These are phyloP conservation scores for Dromiciops gliroides DNA, from an alignment of 2,113 vertebrate genomes.

Conservation along the genomic window DNA sequence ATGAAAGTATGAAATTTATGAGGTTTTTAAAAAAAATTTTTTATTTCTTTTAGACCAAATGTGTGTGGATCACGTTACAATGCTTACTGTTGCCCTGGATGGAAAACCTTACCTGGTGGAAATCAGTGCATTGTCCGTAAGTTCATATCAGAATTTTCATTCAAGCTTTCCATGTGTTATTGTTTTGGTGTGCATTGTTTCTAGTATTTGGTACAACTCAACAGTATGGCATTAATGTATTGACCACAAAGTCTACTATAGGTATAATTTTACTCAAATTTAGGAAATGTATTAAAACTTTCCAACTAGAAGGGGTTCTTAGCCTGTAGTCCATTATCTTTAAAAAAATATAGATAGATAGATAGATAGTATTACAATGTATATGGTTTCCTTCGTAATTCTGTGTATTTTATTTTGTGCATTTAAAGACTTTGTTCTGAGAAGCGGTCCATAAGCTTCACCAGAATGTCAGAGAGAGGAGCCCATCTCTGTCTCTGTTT, in stretches of 20 bases:
- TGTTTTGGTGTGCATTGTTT: background rate
- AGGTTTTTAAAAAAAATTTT: too few species aligned
- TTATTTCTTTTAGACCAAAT: constrained; percentile 91
- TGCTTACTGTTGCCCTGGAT: constrained; percentile 97
- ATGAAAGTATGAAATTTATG: constrained; percentile 39
- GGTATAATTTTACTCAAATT: constrained; percentile 34
- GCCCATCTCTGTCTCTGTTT: background rate
- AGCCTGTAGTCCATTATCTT: background rate
- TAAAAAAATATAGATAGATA: background rate
- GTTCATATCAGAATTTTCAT: constrained; percentile 76
- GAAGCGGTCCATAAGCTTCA: background rate
- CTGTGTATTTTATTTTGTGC: background rate
- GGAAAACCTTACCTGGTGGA: constrained; percentile 98
- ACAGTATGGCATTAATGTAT: background rate
- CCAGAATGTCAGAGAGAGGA: background rate
- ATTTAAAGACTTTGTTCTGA: background rate
- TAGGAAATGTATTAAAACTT: constrained; percentile 40
- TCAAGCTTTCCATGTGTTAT: background rate
- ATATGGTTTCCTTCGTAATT: background rate
- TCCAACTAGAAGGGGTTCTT: background rate
- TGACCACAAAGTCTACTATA: background rate
- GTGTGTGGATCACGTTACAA: constrained; percentile 97
- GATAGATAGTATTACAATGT: background rate
- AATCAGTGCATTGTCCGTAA: constrained; percentile 99
- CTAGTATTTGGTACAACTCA: constrained; percentile 28